phyloP scores from a whole-genome alignment of 92 coral and sea anemone species.

The Plumapathes pennacea region DNA sequence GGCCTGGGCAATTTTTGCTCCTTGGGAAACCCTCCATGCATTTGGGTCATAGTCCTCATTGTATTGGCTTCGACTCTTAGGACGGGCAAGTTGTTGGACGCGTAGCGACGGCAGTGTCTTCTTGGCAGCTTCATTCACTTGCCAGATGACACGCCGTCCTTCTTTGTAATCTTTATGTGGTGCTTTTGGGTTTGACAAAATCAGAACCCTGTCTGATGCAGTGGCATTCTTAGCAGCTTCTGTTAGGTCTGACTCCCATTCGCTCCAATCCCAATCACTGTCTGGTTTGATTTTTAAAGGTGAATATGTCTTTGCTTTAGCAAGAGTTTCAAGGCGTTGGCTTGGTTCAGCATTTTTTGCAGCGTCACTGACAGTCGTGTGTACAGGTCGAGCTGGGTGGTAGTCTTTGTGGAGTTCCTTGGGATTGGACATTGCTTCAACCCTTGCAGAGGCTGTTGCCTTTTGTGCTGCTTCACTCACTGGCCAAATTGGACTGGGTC shows the following conservation, averaged over 20 bases:
- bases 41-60: conserved; percentile 82
- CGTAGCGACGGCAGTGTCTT: conserved; percentile 94
- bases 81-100: conserved; percentile 89
- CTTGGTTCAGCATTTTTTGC: conserved; percentile 77
- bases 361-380: conserved; percentile 68
- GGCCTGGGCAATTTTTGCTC: conserved; percentile 89
- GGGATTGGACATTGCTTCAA: conserved; percentile 77
- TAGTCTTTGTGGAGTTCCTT: conserved; percentile 86
- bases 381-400: conserved; percentile 77
- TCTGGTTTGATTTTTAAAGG: conserved; percentile 78
- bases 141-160: conserved; percentile 82
- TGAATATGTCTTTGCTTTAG: conserved; percentile 68
- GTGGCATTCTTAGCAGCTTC: conserved; percentile 81
- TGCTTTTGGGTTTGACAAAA: conserved; percentile 66
- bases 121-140: conserved; percentile 67
- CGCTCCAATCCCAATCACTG: conserved; percentile 98
- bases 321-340: conserved; percentile 60
- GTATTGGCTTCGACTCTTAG: conserved; percentile 88
- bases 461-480: conserved; percentile 78
- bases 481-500: conserved; percentile 89
- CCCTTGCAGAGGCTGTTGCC: conserved; percentile 64
- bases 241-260: conserved; percentile 79
- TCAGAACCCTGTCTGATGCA: conserved; percentile 70
- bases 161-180: conserved; percentile 85
- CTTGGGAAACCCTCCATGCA: conserved; percentile 90